Evolutionary conservation across 2,888 invertebrate genomes (phyloP).

Genomic region (Cartodere bifasciata): DNA sequence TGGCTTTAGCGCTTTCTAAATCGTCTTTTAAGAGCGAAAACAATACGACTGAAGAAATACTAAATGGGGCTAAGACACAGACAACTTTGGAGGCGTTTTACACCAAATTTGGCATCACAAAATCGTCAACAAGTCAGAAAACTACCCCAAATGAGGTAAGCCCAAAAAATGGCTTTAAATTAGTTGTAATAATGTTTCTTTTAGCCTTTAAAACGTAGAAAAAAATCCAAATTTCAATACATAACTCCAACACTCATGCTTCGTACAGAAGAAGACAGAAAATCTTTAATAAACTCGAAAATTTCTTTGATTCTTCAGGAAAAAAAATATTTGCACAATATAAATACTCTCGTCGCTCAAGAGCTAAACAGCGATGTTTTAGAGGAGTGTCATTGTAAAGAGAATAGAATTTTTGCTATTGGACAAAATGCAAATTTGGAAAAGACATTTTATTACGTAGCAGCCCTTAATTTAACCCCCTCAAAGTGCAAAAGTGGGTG

Average conservation of each 20-base stretch:
- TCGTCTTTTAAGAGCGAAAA: conserved; percentile 34
- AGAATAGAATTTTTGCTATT: no score
- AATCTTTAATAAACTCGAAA: conserved; percentile 26
- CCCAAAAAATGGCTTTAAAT: no score
- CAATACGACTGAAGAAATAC: conserved; percentile 10
- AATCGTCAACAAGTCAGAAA: no score
- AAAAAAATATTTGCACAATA: no score
- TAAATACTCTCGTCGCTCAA: no score
- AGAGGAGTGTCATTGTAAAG: no score
- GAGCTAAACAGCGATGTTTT: no score
- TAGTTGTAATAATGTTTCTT: no score
- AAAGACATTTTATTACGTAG: conserved; percentile 16
- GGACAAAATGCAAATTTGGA: no score
- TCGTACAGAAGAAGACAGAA: conserved; percentile 28
- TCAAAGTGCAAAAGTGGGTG: conserved; percentile 33
- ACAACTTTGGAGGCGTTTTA: conserved; percentile 6
- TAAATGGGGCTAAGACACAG: neutral
- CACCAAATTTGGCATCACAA: conserved; percentile 31
- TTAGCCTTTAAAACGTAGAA: conserved; percentile 18
- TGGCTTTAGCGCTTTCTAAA: conserved; percentile 54
- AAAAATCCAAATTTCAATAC: conserved; percentile 27
- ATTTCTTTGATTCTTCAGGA: conserved; percentile 25
- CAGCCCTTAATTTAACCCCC: conserved; percentile 31
- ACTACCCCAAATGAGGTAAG: no score
- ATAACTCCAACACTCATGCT: conserved; percentile 27